A percentile compares a stretch with the other conserved stretches of the same genome.
Conservation (phyloP, 2,113 vertebrate genomes). For the Xiphophorus maculatus region DNA sequence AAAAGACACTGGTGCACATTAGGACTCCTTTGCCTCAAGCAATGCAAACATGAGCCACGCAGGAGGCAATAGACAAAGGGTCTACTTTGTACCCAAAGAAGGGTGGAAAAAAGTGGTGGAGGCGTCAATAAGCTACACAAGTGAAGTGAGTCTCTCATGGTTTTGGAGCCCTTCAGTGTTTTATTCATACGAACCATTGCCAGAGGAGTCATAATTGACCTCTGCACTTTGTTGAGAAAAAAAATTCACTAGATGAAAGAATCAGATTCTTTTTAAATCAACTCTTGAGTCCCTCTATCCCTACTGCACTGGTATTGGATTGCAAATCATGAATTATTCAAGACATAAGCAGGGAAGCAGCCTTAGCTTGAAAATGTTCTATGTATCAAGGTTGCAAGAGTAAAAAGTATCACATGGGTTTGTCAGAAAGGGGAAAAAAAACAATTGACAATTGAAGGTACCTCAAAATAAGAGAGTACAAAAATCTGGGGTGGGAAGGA, state of each 20-base stretch:
- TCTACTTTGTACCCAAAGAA: constrained; percentile 72
- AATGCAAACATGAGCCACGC: constrained; percentile 69
- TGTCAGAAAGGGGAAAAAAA: constrained; percentile 16
- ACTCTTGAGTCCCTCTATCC: constrained; percentile 74
- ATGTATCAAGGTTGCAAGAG: constrained; percentile 68
- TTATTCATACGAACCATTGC: constrained; percentile 79
- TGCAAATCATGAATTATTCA: constrained; percentile 79
- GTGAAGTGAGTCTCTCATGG: constrained; percentile 77
- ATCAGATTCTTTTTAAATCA: constrained; percentile 81
- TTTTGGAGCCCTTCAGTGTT: constrained; percentile 70
- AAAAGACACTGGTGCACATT: constrained; percentile 80
- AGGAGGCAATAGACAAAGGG: constrained; percentile 77
- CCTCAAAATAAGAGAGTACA: constrained; percentile 48
- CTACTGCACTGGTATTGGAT: constrained; percentile 77
- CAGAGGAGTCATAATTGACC: constrained; percentile 83
- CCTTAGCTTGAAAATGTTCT: constrained; percentile 75
- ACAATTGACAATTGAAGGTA: constrained; percentile 54
- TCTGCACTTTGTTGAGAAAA: constrained; percentile 69
- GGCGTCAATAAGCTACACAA: constrained; percentile 82
- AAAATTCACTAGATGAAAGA: constrained; percentile 79
- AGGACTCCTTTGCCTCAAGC: constrained; percentile 79
- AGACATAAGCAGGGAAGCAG: constrained; percentile 50
- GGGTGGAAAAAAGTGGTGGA: constrained; percentile 53
- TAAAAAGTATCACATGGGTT: constrained; percentile 62
- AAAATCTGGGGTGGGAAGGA: too few species aligned